A percentile compares a stretch with the other conserved stretches of the same genome.
phyloP scores from a whole-genome alignment of 2,888 invertebrate species.

The Heliothis peltigera region DNA sequence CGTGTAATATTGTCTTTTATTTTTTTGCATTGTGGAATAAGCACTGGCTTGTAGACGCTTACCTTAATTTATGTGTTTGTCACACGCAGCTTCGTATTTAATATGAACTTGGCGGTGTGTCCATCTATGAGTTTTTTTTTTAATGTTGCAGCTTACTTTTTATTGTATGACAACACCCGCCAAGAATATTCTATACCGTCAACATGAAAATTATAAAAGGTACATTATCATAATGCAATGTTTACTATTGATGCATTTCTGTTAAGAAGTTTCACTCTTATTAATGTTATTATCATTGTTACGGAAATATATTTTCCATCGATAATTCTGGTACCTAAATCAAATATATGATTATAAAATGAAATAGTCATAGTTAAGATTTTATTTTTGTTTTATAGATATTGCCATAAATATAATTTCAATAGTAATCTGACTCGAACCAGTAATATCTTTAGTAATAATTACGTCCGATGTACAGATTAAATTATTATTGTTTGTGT shows the following conservation, averaged over 20 bases:
- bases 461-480: slow-evolving; percentile 83
- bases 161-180: slow-evolving; percentile 46
- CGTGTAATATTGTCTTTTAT: slow-evolving; percentile 75
- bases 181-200: slow-evolving; percentile 38
- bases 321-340: slow-evolving; percentile 63
- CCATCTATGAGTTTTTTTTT: slow-evolving; percentile 33
- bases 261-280: slow-evolving; percentile 56
- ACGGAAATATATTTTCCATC: slow-evolving; percentile 58
- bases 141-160: slow-evolving; percentile 46
- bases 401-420: slow-evolving; percentile 85
- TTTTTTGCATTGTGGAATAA: slow-evolving; percentile 76
- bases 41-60: slow-evolving; percentile 87
- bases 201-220: slow-evolving; percentile 40
- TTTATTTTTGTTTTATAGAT: slow-evolving; percentile 64
- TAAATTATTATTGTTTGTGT: slow-evolving; percentile 86
- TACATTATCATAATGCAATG: slow-evolving; percentile 58
- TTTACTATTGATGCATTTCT: slow-evolving; percentile 65
- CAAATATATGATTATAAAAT: slow-evolving; percentile 60
- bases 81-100: slow-evolving; percentile 67
- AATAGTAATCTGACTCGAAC: slow-evolving; percentile 73
- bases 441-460: slow-evolving; percentile 77
- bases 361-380: slow-evolving; percentile 73
- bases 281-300: slow-evolving; percentile 59
- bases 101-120: slow-evolving; percentile 60
- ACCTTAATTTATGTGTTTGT: slow-evolving; percentile 68